These are phyloP conservation scores for Rotaria macrura DNA, from an alignment of 2,888 invertebrate genomes.

Conservation along the genomic window DNA sequence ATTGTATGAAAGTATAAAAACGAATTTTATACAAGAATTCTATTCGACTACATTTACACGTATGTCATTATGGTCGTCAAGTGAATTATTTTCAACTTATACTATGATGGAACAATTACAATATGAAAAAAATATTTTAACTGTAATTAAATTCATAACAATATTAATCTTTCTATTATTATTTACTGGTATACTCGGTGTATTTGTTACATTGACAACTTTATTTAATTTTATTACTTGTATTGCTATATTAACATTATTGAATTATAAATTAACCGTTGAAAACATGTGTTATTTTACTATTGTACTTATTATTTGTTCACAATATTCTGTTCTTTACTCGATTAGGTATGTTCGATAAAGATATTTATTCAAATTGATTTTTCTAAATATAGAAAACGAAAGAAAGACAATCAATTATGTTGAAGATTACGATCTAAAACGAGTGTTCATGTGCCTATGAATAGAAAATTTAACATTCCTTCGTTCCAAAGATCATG, in stretches of 20 bases:
- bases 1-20: neutral
- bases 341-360: neutral
- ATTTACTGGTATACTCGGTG: neutral
- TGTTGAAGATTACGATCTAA: no score
- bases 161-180: neutral
- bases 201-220: constrained; percentile 1
- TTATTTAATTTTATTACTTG: neutral
- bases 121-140: neutral
- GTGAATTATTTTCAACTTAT: constrained; percentile 2
- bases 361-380: no score
- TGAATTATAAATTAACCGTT: neutral
- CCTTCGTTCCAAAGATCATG: no score
- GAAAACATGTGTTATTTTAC: neutral
- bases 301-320: neutral
- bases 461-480: no score
- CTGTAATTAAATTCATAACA: neutral
- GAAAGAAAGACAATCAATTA: no score
- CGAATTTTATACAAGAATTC: neutral
- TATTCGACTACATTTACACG: neutral
- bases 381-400: no score
- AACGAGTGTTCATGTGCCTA: no score
- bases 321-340: neutral
- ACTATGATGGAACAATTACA: constrained; percentile 1
- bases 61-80: neutral
- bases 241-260: neutral